Percentiles rank a stretch among this genome's conserved stretches.
These are phyloP conservation scores for Philaethria dido DNA, from an alignment of 2,888 invertebrate species.

Conservation along the genomic window DNA sequence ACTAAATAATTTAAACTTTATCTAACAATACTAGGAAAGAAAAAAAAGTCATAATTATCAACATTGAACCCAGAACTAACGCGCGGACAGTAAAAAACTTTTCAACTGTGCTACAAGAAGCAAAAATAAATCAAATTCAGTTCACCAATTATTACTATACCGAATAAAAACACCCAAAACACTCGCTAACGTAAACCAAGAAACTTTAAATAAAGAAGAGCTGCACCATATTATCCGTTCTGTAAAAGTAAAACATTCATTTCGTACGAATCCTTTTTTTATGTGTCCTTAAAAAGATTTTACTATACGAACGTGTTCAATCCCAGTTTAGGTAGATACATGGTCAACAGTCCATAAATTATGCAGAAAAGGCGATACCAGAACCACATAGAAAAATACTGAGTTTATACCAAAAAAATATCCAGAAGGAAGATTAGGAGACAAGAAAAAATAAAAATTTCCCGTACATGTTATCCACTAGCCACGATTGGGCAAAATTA, in stretches of 20 bases:
- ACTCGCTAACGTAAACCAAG: not conserved
- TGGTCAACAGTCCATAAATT: constrained; percentile 48
- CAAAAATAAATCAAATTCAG: not conserved
- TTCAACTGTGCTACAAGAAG: too few relatives aligned
- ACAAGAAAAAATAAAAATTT: constrained; percentile 62
- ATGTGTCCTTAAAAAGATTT: constrained; percentile 36
- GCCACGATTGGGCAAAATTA: constrained; percentile 78
- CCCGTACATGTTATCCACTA: constrained; percentile 69
- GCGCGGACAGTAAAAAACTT: too few relatives aligned
- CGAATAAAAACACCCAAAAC: not conserved
- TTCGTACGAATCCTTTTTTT: constrained; percentile 27
- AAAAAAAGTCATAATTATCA: too few relatives aligned
- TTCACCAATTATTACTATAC: constrained; percentile 3
- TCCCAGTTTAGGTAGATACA: constrained; percentile 47
- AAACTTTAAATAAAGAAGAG: constrained; percentile 17
- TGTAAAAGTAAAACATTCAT: constrained; percentile 25
- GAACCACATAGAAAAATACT: constrained; percentile 50
- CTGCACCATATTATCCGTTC: constrained; percentile 20
- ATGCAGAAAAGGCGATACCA: constrained; percentile 46
- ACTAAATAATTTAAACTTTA: too few relatives aligned
- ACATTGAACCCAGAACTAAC: too few relatives aligned
- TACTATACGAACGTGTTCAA: constrained; percentile 41
- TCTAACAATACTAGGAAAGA: too few relatives aligned
- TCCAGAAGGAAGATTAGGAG: constrained; percentile 40
- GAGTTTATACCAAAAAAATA: constrained; percentile 44